A percentile compares a stretch with the other conserved stretches of the same genome.
phyloP scores from a whole-genome alignment of 2,888 invertebrate species.

The Seira musarum region DNA sequence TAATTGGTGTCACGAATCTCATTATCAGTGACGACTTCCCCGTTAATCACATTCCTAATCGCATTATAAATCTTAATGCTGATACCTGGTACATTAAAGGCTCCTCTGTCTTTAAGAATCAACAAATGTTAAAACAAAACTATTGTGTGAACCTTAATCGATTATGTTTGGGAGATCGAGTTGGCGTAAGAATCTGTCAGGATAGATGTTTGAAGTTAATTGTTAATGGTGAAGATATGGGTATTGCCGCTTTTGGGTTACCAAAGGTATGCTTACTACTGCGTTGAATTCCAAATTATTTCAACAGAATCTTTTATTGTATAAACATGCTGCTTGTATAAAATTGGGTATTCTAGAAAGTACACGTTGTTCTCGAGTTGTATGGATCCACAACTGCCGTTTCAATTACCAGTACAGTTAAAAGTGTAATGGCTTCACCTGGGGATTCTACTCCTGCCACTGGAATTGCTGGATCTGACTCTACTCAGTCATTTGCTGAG shows the following conservation, averaged over 20 bases:
- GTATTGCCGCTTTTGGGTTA: slow-evolving; percentile 75
- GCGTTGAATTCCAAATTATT: not conserved
- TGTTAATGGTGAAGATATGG: slow-evolving; percentile 87
- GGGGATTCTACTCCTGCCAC: slow-evolving; percentile 58
- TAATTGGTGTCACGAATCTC: slow-evolving; percentile 81
- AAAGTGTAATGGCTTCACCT: slow-evolving; percentile 62
- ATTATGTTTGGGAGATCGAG: slow-evolving; percentile 84
- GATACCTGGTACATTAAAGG: slow-evolving; percentile 73
- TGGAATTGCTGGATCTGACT: slow-evolving; percentile 59
- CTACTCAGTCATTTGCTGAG: slow-evolving; percentile 55
- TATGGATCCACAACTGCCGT: slow-evolving; percentile 85
- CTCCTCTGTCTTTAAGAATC: slow-evolving; percentile 81
- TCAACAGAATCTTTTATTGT: too few relatives aligned
- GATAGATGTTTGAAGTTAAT: slow-evolving; percentile 81
- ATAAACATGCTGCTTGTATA: slow-evolving; percentile 4
- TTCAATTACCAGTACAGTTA: slow-evolving; percentile 77
- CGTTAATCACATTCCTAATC: slow-evolving; percentile 78
- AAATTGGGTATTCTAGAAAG: slow-evolving; percentile 75
- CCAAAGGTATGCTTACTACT: slow-evolving; percentile 77
- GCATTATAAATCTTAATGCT: slow-evolving; percentile 72
- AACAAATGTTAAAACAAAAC: slow-evolving; percentile 79
- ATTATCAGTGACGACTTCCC: slow-evolving; percentile 78
- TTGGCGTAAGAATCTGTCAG: slow-evolving; percentile 80
- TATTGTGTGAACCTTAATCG: slow-evolving; percentile 85
- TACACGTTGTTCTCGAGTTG: slow-evolving; percentile 88